Evolutionary conservation across 92 coral and sea anemone genomes (phyloP).

Genomic region (Virgularia gustaviana): DNA sequence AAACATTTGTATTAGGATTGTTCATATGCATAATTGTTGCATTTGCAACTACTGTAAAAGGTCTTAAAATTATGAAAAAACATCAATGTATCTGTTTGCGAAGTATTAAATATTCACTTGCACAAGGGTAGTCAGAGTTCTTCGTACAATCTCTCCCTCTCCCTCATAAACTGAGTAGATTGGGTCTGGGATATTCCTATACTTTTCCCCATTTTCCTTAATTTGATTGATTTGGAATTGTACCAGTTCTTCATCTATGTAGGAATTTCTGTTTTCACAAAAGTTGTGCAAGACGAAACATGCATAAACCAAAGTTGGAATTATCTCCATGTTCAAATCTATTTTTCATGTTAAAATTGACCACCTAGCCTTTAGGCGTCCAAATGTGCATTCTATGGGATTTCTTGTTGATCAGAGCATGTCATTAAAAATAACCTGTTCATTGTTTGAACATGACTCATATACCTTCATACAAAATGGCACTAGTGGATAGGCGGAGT

Average conservation of each 20-base stretch:
- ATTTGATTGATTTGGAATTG: background rate
- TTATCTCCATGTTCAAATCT: slow-evolving; percentile 28
- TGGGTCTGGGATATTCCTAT: background rate
- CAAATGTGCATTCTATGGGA: slow-evolving; percentile 57
- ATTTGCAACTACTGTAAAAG: too few species aligned
- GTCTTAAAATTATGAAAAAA: too few species aligned
- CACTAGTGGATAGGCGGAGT: slow-evolving; percentile 24
- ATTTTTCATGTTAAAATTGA: slow-evolving; percentile 47
- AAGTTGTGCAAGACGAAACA: slow-evolving; percentile 53
- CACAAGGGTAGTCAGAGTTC: background rate
- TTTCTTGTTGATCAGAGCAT: slow-evolving; percentile 51
- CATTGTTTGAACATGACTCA: slow-evolving; percentile 45
- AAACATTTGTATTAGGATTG: background rate
- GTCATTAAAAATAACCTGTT: slow-evolving; percentile 45
- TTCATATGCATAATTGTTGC: too few species aligned
- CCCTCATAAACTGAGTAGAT: background rate
- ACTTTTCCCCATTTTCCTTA: background rate
- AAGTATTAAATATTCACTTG: background rate
- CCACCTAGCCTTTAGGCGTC: slow-evolving; percentile 49
- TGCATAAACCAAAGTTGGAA: slow-evolving; percentile 49
- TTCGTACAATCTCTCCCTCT: slow-evolving; percentile 1
- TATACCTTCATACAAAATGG: slow-evolving; percentile 57
- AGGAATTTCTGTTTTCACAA: slow-evolving; percentile 30
- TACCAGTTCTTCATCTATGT: background rate
- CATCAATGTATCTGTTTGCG: background rate